Percentiles rank a stretch among this genome's conserved stretches.
phyloP scores from a whole-genome alignment of 1,140 invertebrate genomes.

The Akabosia matsudoensis region DNA sequence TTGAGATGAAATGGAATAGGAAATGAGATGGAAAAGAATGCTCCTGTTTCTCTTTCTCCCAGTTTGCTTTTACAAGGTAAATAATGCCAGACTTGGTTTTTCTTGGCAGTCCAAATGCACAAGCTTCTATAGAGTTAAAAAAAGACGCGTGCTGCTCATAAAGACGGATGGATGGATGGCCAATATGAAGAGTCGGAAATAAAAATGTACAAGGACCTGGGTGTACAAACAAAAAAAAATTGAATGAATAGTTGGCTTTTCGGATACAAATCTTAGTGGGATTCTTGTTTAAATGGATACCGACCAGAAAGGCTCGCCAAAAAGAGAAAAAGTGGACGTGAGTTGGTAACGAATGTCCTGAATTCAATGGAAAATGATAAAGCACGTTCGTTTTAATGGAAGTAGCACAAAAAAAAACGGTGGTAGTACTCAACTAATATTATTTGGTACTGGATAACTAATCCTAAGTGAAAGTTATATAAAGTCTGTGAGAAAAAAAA shows the following conservation, averaged over 20 bases:
- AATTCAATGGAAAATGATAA: not conserved
- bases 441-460: no score
- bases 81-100: no score
- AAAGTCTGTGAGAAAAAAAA: no score
- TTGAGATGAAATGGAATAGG: conserved; percentile 20
- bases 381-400: conserved; percentile 22
- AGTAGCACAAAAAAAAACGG: no score
- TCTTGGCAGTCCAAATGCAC: not conserved
- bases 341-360: not conserved
- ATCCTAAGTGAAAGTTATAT: no score
- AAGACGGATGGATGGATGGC: not conserved
- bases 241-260: no score
- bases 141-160: not conserved
- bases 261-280: no score
- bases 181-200: not conserved
- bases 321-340: conserved; percentile 35
- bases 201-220: no score
- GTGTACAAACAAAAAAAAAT: no score
- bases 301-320: not conserved
- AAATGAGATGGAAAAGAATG: conserved; percentile 25
- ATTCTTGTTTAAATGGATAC: no score
- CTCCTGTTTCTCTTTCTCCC: not conserved
- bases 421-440: no score
- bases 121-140: not conserved
- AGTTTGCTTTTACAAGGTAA: not conserved